These are phyloP conservation scores for Lasioglossum zephyrum DNA, from an alignment of 2,888 invertebrate genomes.

Conservation along the genomic window DNA sequence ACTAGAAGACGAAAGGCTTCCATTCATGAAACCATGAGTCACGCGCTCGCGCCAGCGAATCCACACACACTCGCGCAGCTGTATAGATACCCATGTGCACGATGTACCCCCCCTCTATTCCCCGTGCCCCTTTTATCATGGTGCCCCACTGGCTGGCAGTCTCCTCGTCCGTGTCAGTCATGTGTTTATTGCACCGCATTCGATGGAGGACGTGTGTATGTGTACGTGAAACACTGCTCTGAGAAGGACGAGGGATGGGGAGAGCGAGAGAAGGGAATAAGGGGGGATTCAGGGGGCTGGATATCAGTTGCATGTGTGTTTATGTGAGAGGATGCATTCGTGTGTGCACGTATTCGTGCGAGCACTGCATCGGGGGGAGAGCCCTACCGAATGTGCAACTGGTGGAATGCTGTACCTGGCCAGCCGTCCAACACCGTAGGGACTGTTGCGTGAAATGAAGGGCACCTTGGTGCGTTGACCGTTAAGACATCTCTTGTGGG, in stretches of 20 bases:
- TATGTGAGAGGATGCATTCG: not conserved
- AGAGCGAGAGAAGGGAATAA: not conserved
- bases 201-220: conserved; percentile 9
- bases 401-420: conserved; percentile 77
- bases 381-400: conserved; percentile 74
- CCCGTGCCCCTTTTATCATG: conserved; percentile 22
- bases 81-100: conserved; percentile 41
- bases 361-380: conserved; percentile 21
- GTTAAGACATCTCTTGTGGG: conserved; percentile 39
- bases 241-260: not conserved
- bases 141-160: conserved; percentile 50
- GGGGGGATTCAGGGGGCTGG: not conserved
- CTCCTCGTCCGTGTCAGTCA: conserved; percentile 24
- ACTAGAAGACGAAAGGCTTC: conserved; percentile 78
- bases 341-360: conserved; percentile 21
- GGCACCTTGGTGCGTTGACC: conserved; percentile 54
- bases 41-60: conserved; percentile 59
- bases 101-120: conserved; percentile 45
- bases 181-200: conserved; percentile 45
- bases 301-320: conserved; percentile 3
- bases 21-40: conserved; percentile 82
- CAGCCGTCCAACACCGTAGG: conserved; percentile 55
- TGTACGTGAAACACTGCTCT: conserved; percentile 21
- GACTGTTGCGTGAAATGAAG: conserved; percentile 55
- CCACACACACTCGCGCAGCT: not conserved